Evolutionary conservation across 1,140 invertebrate species (phyloP).

Genomic region (Micrasema minimum): DNA sequence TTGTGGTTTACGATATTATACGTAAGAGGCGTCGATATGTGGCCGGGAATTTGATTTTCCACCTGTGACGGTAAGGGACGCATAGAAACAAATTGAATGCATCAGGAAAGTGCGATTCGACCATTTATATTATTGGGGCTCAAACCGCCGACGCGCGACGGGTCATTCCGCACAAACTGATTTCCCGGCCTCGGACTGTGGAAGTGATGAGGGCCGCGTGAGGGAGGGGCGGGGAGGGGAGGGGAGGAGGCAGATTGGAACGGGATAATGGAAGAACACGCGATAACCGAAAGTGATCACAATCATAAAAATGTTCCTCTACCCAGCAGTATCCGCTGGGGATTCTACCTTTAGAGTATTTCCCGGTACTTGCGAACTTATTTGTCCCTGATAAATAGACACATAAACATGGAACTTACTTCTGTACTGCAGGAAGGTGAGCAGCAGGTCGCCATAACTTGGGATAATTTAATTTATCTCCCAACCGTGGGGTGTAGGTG

Average conservation of each 20-base stretch:
- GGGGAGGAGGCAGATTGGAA: conserved; percentile 13
- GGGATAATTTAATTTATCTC: conserved; percentile 37
- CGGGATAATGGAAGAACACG: conserved; percentile 32
- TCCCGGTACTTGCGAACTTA: conserved; percentile 14
- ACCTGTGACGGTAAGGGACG: too few relatives aligned
- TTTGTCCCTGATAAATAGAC: conserved; percentile 13
- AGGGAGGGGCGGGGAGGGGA: neutral
- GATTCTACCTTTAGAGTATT: conserved; percentile 14
- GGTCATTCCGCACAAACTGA: conserved; percentile 5
- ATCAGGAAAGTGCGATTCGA: conserved; percentile 14
- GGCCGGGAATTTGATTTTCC: too few relatives aligned
- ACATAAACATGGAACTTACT: neutral
- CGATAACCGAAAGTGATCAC: conserved; percentile 12
- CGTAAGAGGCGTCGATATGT: too few relatives aligned
- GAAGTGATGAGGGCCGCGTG: neutral
- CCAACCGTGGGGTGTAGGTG: neutral
- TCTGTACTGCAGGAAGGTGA: neutral
- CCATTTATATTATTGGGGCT: conserved; percentile 6
- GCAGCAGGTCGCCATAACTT: conserved; percentile 20
- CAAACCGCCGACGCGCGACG: neutral
- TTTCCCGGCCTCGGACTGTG: too few relatives aligned
- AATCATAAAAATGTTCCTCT: conserved; percentile 5
- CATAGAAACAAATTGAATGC: neutral
- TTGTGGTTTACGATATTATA: too few relatives aligned
- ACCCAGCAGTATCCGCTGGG: neutral